phyloP scores from a whole-genome alignment of 2,113 vertebrate genomes.

The Myanophis thanlyinensis region DNA sequence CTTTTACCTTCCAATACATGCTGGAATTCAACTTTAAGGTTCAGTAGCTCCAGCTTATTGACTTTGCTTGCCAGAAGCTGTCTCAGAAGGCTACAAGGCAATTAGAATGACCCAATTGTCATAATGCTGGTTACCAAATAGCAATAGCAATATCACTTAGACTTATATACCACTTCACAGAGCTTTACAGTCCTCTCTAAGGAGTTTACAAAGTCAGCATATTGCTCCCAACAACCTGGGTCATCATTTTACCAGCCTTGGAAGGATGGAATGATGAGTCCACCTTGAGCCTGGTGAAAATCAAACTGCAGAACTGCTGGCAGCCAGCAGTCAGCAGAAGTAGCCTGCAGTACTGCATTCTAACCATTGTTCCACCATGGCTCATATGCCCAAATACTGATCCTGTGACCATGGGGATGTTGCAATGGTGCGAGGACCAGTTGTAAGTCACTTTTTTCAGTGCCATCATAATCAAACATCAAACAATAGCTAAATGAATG shows the following conservation, averaged over 20 bases:
- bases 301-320: no score
- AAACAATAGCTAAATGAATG: neutral
- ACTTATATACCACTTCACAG: no score
- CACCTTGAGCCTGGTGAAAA: no score
- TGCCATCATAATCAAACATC: neutral
- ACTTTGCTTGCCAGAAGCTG: neutral
- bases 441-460: neutral
- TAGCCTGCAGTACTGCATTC: no score
- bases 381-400: neutral
- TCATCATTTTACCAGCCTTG: no score
- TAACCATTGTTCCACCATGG: no score
- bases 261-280: no score
- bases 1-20: neutral
- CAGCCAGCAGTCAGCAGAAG: no score
- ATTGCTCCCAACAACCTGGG: no score
- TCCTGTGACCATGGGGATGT: neutral
- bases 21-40: neutral
- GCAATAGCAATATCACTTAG: no score
- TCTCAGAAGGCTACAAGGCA: neutral
- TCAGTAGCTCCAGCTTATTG: neutral
- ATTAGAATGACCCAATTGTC: neutral
- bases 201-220: no score
- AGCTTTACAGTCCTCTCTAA: no score
- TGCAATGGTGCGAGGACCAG: neutral
- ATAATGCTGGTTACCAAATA: neutral